phyloP scores from a whole-genome alignment of 1,140 invertebrate species.

The Capitella teleta region DNA sequence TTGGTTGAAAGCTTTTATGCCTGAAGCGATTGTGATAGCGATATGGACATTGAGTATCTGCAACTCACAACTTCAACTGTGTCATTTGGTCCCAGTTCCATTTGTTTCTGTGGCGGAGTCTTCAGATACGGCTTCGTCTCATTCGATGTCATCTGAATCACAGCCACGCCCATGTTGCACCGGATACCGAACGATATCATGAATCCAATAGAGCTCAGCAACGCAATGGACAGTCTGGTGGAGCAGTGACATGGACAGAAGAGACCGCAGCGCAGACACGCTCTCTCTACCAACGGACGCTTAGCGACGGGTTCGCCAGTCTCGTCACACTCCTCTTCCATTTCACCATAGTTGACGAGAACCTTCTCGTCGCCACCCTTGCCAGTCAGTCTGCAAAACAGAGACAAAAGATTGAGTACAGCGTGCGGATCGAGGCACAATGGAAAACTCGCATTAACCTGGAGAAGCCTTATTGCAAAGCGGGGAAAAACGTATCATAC shows the following conservation, averaged over 20 bases:
- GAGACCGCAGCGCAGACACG: slow-evolving; percentile 1
- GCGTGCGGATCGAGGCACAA: no score
- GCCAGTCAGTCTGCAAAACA: slow-evolving; percentile 31
- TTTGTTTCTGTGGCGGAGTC: no score
- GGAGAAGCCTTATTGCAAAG: no score
- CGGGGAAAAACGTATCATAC: no score
- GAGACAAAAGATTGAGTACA: no score
- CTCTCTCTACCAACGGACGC: slow-evolving; percentile 9
- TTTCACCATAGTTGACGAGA: slow-evolving; percentile 38
- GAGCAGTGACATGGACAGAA: neutral
- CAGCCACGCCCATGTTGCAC: slow-evolving; percentile 87
- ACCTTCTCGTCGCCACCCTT: slow-evolving; percentile 39
- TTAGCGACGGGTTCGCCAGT: slow-evolving; percentile 13
- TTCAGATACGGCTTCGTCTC: no score
- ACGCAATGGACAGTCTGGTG: slow-evolving; percentile 32
- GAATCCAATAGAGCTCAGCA: slow-evolving; percentile 38
- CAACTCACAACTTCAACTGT: no score
- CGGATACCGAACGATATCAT: slow-evolving; percentile 47
- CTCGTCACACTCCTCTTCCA: slow-evolving; percentile 35
- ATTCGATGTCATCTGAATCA: slow-evolving; percentile 58
- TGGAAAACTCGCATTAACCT: no score
- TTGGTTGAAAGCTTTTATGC: no score
- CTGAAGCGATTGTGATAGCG: no score
- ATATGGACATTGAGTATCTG: no score
- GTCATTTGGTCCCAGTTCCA: no score